These are phyloP conservation scores for Paramisgurnus dabryanus DNA, from an alignment of 2,113 vertebrate species.

Conservation along the genomic window DNA sequence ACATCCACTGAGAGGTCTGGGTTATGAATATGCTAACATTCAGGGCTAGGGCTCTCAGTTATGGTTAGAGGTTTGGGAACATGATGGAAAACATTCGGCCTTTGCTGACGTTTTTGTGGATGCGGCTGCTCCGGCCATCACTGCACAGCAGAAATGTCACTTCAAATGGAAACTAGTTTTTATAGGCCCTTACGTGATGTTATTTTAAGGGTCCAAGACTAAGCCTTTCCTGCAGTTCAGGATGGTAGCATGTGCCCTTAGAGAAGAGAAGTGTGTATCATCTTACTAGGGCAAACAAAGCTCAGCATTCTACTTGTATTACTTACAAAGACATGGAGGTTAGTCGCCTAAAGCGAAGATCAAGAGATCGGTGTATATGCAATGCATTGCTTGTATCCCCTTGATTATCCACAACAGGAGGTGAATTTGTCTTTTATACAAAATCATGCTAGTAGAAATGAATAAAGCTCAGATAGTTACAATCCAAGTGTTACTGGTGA, in stretches of 20 bases:
- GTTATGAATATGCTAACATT: constrained; percentile 54
- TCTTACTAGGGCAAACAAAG: constrained; percentile 39
- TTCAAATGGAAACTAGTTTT: neutral
- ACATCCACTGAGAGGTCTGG: constrained; percentile 5
- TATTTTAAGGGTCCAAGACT: constrained; percentile 49
- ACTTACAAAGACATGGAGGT: constrained; percentile 49
- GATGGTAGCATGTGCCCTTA: constrained; percentile 47
- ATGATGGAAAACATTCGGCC: neutral
- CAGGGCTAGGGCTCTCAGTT: neutral
- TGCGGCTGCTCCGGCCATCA: constrained; percentile 10
- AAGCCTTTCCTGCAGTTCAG: constrained; percentile 18
- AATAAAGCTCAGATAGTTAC: neutral
- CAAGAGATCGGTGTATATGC: neutral
- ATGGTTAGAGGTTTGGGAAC: constrained; percentile 33
- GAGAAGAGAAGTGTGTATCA: constrained; percentile 52
- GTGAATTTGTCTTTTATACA: neutral
- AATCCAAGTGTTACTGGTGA: neutral
- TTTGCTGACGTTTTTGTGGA: constrained; percentile 4
- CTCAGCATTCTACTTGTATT: constrained; percentile 46
- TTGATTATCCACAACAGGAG: neutral
- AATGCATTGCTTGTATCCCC: constrained; percentile 7
- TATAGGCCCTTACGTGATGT: constrained; percentile 37
- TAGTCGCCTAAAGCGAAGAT: constrained; percentile 13
- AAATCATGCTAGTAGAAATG: neutral
- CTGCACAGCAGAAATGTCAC: constrained; percentile 2